Base-by-base conservation (phyloP, 2,888 invertebrate genomes). In the Hydrotaea diabolus region DNA sequence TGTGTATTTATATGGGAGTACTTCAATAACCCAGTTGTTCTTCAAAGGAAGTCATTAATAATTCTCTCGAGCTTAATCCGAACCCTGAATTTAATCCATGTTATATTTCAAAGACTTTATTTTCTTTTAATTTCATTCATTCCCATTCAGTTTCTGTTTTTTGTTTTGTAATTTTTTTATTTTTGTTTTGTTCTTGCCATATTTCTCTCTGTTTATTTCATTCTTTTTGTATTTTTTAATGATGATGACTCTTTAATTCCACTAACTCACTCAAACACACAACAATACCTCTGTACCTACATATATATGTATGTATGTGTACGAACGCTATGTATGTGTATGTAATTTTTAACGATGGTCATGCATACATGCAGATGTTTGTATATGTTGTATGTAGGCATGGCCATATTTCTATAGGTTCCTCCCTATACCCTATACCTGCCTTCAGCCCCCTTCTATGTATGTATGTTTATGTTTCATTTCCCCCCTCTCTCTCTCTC, bases 241-340 rank as follows among this genome's bases (percentile, higher is more conserved):
- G 85, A 82, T 85, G 85, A 85, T 85, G 85, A 82, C 85, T 85
- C 79, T 81, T 85, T 82, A 85, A 69, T 79, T 77, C 77, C 69
- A 53, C 82, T 79, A 76, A 80, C 73, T n/a, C 13, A 53, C n/a
- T n/a, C n/a, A n/a, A 53, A 53, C 39, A 13, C 31, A 31, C 31
- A 31, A 31, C 31, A 31, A 49, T 49, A n/a, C 49, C 3, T 39
- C 36, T 36, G 36, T 36, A 43, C 5, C n/a, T 49, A n/a, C 49
- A 49, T n/a, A 49, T 49, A n/a, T n/a, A 49, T n/a, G 13, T 49
- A n/a, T 49, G 49, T 49, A n/a, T n/a, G 1, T 49, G 15, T 49
- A 43, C 13, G 43, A 11, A 43, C 43, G 15, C 8, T 43, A 43
- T 43, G 43, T 43, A 43, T 43, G 15, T 43, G 4, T 2, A 43